phyloP scores from a whole-genome alignment of 2,113 vertebrate genomes.

The Callocephalon fimbriatum region DNA sequence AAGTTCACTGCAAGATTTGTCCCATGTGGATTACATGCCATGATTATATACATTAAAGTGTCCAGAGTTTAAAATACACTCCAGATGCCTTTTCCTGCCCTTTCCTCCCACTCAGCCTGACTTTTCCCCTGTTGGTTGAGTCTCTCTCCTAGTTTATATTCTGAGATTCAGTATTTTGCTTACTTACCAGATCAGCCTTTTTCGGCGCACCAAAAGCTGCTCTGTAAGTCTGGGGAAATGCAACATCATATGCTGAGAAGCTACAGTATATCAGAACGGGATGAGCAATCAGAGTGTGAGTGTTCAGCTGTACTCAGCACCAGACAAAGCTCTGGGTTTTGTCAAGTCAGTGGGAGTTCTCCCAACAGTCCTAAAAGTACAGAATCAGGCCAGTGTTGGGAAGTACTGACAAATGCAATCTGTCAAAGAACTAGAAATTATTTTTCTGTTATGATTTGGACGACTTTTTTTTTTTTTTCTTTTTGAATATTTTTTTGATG shows the following conservation, averaged over 20 bases:
- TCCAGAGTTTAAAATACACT: background rate
- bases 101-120: constrained; percentile 28
- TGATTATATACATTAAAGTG: constrained; percentile 4
- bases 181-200: background rate
- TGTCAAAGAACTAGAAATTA: background rate
- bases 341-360: constrained; percentile 9
- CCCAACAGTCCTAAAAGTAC: background rate
- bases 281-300: background rate
- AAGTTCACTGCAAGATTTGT: background rate
- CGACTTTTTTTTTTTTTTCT: background rate
- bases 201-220: background rate
- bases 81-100: constrained; percentile 44
- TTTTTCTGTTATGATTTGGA: background rate
- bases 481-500: background rate
- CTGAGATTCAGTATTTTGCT: background rate
- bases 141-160: background rate
- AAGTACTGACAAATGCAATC: background rate
- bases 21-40: background rate
- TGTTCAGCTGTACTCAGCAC: background rate
- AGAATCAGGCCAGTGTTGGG: background rate
- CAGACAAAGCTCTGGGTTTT: background rate
- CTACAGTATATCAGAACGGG: background rate
- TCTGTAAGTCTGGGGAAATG: background rate
- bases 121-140: background rate
- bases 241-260: background rate